Evolutionary conservation across 2,888 invertebrate species (phyloP).

Genomic region (Drosophila anomalata): DNA sequence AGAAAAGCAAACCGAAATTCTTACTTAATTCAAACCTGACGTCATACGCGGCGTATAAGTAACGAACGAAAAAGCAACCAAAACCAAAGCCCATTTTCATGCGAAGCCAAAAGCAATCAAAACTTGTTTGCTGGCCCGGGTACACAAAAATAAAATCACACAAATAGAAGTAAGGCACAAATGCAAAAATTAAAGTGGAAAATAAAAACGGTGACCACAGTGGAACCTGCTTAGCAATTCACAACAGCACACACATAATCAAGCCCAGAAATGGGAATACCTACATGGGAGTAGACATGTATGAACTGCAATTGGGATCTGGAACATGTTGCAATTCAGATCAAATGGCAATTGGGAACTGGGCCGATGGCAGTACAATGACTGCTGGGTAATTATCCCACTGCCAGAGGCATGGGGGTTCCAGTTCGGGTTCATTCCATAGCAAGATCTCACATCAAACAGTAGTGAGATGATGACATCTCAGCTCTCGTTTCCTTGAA

Average conservation of each 20-base stretch:
- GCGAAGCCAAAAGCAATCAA: conserved; percentile 64
- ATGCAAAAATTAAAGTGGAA: conserved; percentile 56
- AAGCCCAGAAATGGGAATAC: conserved; percentile 32
- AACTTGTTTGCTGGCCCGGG: conserved; percentile 67
- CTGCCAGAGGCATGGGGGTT: neutral
- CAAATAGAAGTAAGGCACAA: conserved; percentile 40
- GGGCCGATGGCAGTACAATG: neutral
- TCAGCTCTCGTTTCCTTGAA: conserved; percentile 66
- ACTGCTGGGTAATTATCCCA: conserved; percentile 15
- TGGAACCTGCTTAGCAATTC: conserved; percentile 57
- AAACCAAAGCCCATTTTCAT: conserved; percentile 46
- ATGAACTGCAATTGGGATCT: conserved; percentile 35
- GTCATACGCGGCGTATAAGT: conserved; percentile 57
- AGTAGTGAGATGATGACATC: conserved; percentile 62
- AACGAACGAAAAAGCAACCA: conserved; percentile 18
- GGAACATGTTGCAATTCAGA: conserved; percentile 57
- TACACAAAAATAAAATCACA: conserved; percentile 47
- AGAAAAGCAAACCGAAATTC: conserved; percentile 65
- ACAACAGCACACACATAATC: conserved; percentile 32
- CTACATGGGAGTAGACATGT: neutral
- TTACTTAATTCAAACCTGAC: conserved; percentile 66
- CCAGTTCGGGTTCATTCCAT: too few relatives aligned
- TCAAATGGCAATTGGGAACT: conserved; percentile 63
- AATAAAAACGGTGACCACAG: conserved; percentile 52
- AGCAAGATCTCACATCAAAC: conserved; percentile 12